phyloP scores from a whole-genome alignment of 2,888 invertebrate genomes.

The Andrena flavipes region DNA sequence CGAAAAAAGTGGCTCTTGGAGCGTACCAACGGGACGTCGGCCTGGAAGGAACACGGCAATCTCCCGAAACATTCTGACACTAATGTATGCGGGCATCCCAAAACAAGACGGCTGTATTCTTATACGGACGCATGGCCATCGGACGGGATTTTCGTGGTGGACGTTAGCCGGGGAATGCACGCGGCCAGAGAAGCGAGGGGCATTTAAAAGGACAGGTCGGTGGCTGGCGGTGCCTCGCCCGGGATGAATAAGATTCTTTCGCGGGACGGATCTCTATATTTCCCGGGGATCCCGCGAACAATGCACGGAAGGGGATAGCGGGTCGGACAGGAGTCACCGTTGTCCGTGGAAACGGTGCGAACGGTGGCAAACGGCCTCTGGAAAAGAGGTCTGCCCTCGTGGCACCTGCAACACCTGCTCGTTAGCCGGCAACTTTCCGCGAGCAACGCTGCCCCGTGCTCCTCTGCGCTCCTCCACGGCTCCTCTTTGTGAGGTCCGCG shows the following conservation, averaged over 20 bases:
- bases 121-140: slow-evolving; percentile 44
- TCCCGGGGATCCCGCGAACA: slow-evolving; percentile 18
- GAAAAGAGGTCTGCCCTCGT: slow-evolving; percentile 54
- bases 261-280: slow-evolving; percentile 20
- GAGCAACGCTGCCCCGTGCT: slow-evolving; percentile 24
- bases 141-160: slow-evolving; percentile 42
- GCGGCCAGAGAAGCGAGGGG: slow-evolving; percentile 29
- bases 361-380: slow-evolving; percentile 17
- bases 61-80: slow-evolving; percentile 55
- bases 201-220: slow-evolving; percentile 51
- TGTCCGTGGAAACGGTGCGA: slow-evolving; percentile 34
- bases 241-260: slow-evolving; percentile 29
- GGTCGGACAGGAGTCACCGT: slow-evolving; percentile 24
- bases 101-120: slow-evolving; percentile 50
- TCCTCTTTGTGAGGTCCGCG: slow-evolving; percentile 61
- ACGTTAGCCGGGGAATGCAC: slow-evolving; percentile 21
- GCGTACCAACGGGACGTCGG: slow-evolving; percentile 28
- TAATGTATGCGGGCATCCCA: slow-evolving; percentile 59
- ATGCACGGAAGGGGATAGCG: slow-evolving; percentile 8
- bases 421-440: slow-evolving; percentile 69
- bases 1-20: slow-evolving; percentile 32
- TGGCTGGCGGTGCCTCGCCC: background rate
- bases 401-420: slow-evolving; percentile 74
- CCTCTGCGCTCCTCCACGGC: slow-evolving; percentile 51
- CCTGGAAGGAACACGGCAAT: slow-evolving; percentile 52